phyloP scores from a whole-genome alignment of 2,113 vertebrate genomes.

The Melanotaenia duboulayi region DNA sequence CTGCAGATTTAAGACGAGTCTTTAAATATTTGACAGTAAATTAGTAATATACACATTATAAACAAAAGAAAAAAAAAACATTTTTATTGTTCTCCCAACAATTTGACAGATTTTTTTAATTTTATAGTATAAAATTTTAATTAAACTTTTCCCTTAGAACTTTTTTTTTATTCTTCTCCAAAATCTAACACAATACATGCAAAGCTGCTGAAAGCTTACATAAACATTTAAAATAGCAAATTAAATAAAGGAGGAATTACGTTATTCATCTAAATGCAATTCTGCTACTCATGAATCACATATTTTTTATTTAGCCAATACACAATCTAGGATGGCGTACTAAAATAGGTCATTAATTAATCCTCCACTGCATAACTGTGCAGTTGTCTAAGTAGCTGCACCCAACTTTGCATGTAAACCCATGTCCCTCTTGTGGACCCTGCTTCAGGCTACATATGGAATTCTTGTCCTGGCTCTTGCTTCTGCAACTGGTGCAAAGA shows the following conservation, averaged over 20 bases:
- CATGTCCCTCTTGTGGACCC: slow-evolving; percentile 5
- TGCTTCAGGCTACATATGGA: slow-evolving; percentile 42
- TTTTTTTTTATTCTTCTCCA: too few relatives aligned
- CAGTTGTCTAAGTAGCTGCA: slow-evolving; percentile 18
- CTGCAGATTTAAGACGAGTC: not conserved
- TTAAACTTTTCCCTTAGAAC: not conserved
- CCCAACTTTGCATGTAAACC: not conserved
- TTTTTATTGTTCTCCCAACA: not conserved
- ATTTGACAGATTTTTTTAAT: too few relatives aligned
- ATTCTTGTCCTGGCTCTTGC: slow-evolving; percentile 46
- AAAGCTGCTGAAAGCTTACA: not conserved
- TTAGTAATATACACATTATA: not conserved
- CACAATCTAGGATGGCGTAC: not conserved
- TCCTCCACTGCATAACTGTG: not conserved
- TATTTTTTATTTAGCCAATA: not conserved
- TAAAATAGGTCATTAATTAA: not conserved
- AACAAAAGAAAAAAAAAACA: not conserved
- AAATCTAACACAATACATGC: not conserved
- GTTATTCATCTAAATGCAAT: not conserved
- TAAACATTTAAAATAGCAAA: not conserved
- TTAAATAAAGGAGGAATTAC: not conserved
- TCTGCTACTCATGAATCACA: not conserved
- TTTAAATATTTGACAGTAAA: not conserved
- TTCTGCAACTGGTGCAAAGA: slow-evolving; percentile 70
- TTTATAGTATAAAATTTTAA: not conserved